Evolutionary conservation across 2,888 invertebrate genomes (phyloP), one percentile per base, ranked within the genome.

Genomic region (Catocala nupta): DNA sequence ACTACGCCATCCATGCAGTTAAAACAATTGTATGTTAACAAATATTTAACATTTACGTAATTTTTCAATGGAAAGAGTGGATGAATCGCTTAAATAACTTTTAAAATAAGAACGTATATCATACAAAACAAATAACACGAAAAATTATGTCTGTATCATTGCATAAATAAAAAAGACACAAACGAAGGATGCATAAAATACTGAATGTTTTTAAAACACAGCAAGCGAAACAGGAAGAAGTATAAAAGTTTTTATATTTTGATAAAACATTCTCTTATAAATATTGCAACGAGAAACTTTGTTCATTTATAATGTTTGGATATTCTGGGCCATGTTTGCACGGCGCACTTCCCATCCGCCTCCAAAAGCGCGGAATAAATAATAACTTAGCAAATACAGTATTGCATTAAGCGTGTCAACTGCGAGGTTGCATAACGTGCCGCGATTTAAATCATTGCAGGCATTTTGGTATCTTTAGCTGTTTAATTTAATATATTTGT

Each of bases 181-280:
- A 47, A 25, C 10, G 47, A 47, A 47, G 9, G 7, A 16, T 0
- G 0, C n/a, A 45, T 43, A 16, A 47, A 47, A 47, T 16, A 47
- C 47, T 9, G 16, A 47, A 47, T 0, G 47, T 16, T 47, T 47
- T 47, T 47, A 8, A 47, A 47, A 45, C 25, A n/a, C 11, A 45
- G 5, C n/a, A 12, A 45, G 25, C 47, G 4, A 25, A 47, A 47
- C 47, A 47, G 9, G 16, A 47, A 47, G 47, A 47, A 47, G 16
- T 47, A 47, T 47, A 10, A 47, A 47, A 47, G 16, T 47, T 1
- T 25, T 25, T 45, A 12, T 12, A 47, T 47, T 47, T 47, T 47
- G 10, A 47, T 47, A 47, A 47, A 47, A 47, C 47, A 47, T 39
- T 6, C 8, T 47, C 47, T 47, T 47, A 47, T 47, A 47, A 47